Evolutionary conservation across 2,888 invertebrate species (phyloP), one percentile per base, ranked within the genome.

Genomic region (Trichacis sp.): DNA sequence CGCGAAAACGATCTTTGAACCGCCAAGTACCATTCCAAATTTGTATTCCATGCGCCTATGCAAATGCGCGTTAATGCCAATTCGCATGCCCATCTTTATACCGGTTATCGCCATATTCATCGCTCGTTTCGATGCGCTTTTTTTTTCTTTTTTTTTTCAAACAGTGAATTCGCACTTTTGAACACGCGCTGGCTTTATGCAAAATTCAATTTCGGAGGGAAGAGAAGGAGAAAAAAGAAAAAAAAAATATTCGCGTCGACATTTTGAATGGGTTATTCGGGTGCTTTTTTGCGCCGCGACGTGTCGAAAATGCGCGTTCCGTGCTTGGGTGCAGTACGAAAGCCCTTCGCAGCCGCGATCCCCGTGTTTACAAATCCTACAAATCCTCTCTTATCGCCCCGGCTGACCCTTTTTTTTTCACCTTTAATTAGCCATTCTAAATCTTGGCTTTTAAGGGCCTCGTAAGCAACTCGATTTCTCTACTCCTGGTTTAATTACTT

Each of bases 341-440:
- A 18, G n/a, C 1, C 46, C 14, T 20, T 29, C 20, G 12, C 12
- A 24, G 45, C 19, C 43, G 43, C 54, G 42, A 51, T n/a, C n/a
- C n/a, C n/a, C n/a, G n/a, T n/a, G 8, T 24, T 5, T 24, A 8
- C 24, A 5, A 24, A 5, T 3, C 8, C 24, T 24, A 24, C 24
- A 24, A 24, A 24, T 24, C 8, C 24, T 24, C 24, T 24, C 51
- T 65, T 65, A 64, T 60, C 60, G 56, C 45, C 20, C 36, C 19
- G 9, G 19, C 14, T 51, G 52, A 40, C 52, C 42, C 29, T 38
- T 61, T 62, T 58, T 55, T 12, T 42, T 53, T 33, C 54, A 51
- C 58, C 30, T 62, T 62, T 66, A 58, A 62, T 66, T 57, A 65
- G 65, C 57, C 48, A 54, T 58, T 62, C 53, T 19, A 50, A 54